phyloP scores from a whole-genome alignment of 2,797 vertebrate genomes.

The Pagetopsis macropterus region DNA sequence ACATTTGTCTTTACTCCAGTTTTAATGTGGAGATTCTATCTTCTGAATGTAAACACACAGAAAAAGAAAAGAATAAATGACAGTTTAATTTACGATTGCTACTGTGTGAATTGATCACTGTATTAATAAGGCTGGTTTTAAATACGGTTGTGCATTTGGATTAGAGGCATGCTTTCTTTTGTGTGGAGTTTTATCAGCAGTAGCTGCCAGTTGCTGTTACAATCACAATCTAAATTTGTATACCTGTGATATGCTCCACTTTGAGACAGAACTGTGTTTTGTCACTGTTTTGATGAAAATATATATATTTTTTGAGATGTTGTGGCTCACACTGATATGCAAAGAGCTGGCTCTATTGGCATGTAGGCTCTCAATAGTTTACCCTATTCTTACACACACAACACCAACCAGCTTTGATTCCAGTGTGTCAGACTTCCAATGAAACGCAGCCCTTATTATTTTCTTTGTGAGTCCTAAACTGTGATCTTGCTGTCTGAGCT shows the following conservation, averaged over 20 bases:
- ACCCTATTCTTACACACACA: slow-evolving; percentile 41
- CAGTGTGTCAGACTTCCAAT: slow-evolving; percentile 31
- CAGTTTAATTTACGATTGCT: slow-evolving; percentile 33
- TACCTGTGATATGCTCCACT: slow-evolving; percentile 30
- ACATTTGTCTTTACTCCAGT: slow-evolving; percentile 4
- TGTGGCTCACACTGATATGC: slow-evolving; percentile 64
- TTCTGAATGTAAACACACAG: slow-evolving; percentile 46
- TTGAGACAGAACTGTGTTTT: slow-evolving; percentile 67
- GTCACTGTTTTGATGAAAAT: slow-evolving; percentile 59
- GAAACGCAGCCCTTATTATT: slow-evolving; percentile 26
- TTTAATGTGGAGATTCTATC: slow-evolving; percentile 27
- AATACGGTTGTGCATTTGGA: slow-evolving; percentile 37
- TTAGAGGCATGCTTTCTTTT: slow-evolving; percentile 55
- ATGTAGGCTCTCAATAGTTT: slow-evolving; percentile 52
- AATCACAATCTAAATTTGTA: slow-evolving; percentile 70
- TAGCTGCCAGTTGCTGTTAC: slow-evolving; percentile 68
- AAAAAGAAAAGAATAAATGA: slow-evolving; percentile 34
- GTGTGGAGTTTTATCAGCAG: slow-evolving; percentile 57
- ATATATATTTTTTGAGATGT: slow-evolving; percentile 61
- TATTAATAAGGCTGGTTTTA: slow-evolving; percentile 31
- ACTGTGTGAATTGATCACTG: slow-evolving; percentile 38
- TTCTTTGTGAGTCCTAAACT: slow-evolving; percentile 17
- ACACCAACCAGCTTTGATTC: slow-evolving; percentile 47
- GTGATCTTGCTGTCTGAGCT: slow-evolving; percentile 37
- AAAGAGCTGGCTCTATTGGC: slow-evolving; percentile 80